Evolutionary conservation across 2,888 invertebrate species (phyloP), one percentile per base, ranked within the genome.

Genomic region (Perizoma affinitatum): DNA sequence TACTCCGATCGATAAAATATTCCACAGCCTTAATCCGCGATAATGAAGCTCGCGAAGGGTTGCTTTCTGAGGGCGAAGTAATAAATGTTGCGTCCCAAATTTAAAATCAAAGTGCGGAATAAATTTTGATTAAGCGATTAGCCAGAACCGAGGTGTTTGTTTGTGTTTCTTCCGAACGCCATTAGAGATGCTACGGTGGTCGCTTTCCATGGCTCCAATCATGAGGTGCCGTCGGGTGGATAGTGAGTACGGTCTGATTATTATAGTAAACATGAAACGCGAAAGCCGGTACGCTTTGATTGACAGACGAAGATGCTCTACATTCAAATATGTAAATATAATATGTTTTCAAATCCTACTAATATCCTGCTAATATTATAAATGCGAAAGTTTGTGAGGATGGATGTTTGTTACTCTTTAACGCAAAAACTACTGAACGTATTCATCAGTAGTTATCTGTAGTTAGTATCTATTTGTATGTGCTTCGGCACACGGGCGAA

Each of bases 71-170:
- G 88, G 88, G 86, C 80, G 83, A 85, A 85, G 82, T 91, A 92
- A 92, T 90, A 91, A 91, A 92, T 91, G 91, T 92, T 91, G 90
- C 90, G 90, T 89, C 65, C 84, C 87, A 91, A 91, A 91, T 92
- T 92, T 92, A 91, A 91, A 91, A 92, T 91, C 90, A 91, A 91
- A 92, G 90, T 90, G 91, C 88, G 90, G 92, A 90, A 91, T 92
- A 91, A 91, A 91, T 92, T 92, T 92, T 90, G 91, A 91, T 91
- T 91, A 91, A 90, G 89, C 91, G 92, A 91, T 91, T 91, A 92
- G 90, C 90, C 74, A 73, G 77, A 71, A 76, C 78, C 75, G 86
- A 88, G 82, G 85, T 89, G 90, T 90, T 89, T 89, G 90, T 90
- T 89, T 90, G 87, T 76, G 79, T 86, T 88, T 85, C 88, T 87